These are phyloP conservation scores for Ctenopoma multispine DNA, from an alignment of 2,797 vertebrate species.

Conservation along the genomic window DNA sequence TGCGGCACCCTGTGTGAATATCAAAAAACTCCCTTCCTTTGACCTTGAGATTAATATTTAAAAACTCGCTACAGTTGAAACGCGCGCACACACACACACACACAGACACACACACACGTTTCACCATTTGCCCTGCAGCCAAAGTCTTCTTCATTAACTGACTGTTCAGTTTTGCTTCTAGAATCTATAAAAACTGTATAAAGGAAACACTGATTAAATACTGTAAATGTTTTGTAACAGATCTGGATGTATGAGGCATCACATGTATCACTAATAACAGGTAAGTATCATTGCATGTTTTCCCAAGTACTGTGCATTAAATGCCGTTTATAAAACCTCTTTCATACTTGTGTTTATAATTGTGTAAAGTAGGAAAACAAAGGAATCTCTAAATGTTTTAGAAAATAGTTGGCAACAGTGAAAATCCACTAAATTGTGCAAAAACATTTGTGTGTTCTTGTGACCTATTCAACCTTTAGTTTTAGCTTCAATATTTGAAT, in stretches of 20 bases:
- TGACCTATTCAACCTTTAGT: constrained; percentile 9
- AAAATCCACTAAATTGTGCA: constrained; percentile 9
- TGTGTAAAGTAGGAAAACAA: too few relatives aligned
- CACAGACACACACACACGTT: constrained; percentile 33
- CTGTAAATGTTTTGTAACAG: constrained; percentile 5
- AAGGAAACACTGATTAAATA: constrained; percentile 49
- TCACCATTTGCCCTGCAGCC: constrained; percentile 66
- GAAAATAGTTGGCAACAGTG: constrained; percentile 15
- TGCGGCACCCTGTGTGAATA: constrained; percentile 81
- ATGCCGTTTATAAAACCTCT: too few relatives aligned
- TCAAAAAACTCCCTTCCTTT: constrained; percentile 84
- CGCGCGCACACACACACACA: constrained; percentile 55
- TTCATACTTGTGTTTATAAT: too few relatives aligned
- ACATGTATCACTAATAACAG: not conserved
- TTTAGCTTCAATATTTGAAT: constrained; percentile 28
- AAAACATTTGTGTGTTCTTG: constrained; percentile 4
- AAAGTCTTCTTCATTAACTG: constrained; percentile 78
- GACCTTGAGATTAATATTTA: constrained; percentile 87
- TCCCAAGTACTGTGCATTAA: too few relatives aligned
- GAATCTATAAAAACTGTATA: constrained; percentile 66
- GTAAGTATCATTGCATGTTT: too few relatives aligned
- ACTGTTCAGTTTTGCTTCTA: constrained; percentile 57
- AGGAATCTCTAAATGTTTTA: not conserved
- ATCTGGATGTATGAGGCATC: constrained; percentile 18
- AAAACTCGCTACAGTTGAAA: constrained; percentile 77